Conservation (phyloP, 1,140 invertebrate genomes). For the Heliconius hermathena region DNA sequence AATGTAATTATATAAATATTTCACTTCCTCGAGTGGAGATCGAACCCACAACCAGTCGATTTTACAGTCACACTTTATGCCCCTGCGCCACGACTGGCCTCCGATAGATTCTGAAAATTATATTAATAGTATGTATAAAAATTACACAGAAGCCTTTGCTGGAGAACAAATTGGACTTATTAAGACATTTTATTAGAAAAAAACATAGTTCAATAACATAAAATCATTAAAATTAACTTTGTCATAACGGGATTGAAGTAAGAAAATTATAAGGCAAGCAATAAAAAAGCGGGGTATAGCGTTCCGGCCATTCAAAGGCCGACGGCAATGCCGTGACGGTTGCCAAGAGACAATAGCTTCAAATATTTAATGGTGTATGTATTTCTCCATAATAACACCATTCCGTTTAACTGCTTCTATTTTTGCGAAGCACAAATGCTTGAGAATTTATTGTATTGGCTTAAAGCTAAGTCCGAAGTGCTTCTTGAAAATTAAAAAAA, state of each 20-base stretch:
- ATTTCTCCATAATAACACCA: conserved; percentile 41
- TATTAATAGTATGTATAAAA: no score
- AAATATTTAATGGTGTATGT: conserved; percentile 35
- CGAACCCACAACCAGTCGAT: no score
- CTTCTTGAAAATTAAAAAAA: conserved; percentile 10
- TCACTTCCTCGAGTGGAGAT: no score
- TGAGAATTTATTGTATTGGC: conserved; percentile 16
- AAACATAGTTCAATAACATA: neutral
- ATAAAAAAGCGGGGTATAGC: conserved; percentile 39
- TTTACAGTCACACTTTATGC: no score
- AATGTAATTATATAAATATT: no score
- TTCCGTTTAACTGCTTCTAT: conserved; percentile 40
- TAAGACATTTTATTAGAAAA: no score
- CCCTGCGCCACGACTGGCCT: no score
- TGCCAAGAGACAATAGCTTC: conserved; percentile 42
- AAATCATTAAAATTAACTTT: conserved; percentile 24
- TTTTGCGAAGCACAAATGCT: conserved; percentile 25
- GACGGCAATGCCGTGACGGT: conserved; percentile 35
- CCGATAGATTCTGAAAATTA: no score
- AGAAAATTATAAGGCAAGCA: conserved; percentile 38
- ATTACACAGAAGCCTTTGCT: no score
- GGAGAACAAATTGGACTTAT: no score
- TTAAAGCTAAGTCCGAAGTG: conserved; percentile 17
- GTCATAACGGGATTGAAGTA: conserved; percentile 29
- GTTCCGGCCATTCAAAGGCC: conserved; percentile 39